Base-by-base conservation (phyloP, 1,140 invertebrate species). In the Chlorops oryzae region DNA sequence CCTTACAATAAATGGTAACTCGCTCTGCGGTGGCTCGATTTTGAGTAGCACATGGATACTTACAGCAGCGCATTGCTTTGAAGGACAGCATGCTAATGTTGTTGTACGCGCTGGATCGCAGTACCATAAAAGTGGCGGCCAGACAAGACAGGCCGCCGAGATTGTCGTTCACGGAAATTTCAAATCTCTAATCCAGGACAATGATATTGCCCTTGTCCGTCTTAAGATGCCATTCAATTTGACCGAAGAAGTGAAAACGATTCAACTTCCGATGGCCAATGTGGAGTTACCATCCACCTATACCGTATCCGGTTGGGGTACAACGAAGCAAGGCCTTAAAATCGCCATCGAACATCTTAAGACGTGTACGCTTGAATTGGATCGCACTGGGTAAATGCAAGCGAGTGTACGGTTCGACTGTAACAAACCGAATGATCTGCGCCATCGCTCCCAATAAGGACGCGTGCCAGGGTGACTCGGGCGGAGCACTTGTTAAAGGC, bases 361-460 rank as follows among this genome's bases (percentile, higher is more conserved):
- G 17, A 2, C 2, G 42, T 61, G 20, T 56, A 46, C 32, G 59
- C 50, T 13, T 51, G 51, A 1, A 15, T 48, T 21, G 50, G n/a
- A n/a, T n/a, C 61, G 23, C 4, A 51, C 13, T 21, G 20, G 7
- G 52, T 58, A 20, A 39, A 52, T 0, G 44, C 41, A 17, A 39
- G 35, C 5, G 23, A 22, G 1, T 61, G 59, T 22, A 35, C 20
- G 12, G 34, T 17, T 4, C 41, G 2, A 21, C 20, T 17, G 71
- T 79, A 15, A 76, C 74, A 1, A 47, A 63, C 0, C 73, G 65
- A 3, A 80, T 79, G 77, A 54, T 80, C 0, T 80, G 78, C 49
- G 78, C 77, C 15, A 75, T 74, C 0, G 50, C 22, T 68, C 12
- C 40, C 43, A 50, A 55, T 7, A 65, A 71, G 13, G 63, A 65